Evolutionary conservation across 2,797 vertebrate species (phyloP).

Genomic region (Strix occidentalis): DNA sequence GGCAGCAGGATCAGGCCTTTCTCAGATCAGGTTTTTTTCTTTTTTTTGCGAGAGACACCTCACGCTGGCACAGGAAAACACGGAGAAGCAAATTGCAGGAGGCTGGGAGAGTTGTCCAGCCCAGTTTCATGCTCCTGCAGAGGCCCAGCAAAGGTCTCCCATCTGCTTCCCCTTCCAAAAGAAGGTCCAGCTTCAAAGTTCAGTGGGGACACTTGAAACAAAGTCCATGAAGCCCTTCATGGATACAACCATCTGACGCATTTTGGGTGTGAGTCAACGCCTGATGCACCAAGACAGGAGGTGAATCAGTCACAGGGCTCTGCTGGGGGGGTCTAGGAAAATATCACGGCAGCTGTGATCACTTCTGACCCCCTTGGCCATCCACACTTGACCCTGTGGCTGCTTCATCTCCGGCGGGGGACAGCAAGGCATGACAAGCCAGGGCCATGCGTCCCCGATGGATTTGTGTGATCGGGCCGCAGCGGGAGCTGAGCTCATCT

Average conservation of each 20-base stretch:
- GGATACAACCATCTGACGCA: not conserved
- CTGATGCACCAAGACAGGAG: conserved; percentile 42
- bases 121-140: fast-evolving
- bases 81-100: not conserved
- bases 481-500: not conserved
- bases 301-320: conserved; percentile 47
- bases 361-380: not conserved
- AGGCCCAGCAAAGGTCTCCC: not conserved
- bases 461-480: not conserved
- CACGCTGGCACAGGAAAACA: not conserved
- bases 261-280: conserved; percentile 43
- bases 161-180: not conserved
- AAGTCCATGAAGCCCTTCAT: not conserved
- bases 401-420: not conserved
- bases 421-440: not conserved
- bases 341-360: not conserved
- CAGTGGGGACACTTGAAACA: not conserved
- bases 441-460: fast-evolving
- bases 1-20: not conserved
- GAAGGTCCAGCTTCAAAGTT: not conserved
- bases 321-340: conserved; percentile 39
- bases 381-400: not conserved
- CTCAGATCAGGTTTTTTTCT: not conserved
- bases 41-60: not conserved
- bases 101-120: not conserved